Percentiles rank a stretch among this genome's conserved stretches.
Conservation (phyloP, 2,888 invertebrate genomes). For the Pegoplata infirma region DNA sequence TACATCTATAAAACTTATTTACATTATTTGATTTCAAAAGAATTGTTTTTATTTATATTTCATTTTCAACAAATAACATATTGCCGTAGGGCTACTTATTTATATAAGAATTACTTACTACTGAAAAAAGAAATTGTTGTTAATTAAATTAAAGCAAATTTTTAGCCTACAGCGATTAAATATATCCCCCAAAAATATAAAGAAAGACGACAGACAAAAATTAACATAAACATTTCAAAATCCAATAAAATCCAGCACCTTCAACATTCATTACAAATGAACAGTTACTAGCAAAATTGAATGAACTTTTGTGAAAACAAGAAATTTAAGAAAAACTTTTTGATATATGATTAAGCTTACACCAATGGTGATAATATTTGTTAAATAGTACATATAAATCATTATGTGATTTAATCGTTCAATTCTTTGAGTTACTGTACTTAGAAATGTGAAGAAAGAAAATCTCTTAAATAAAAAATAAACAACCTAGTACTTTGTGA, state of each 20-base stretch:
- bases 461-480: background rate
- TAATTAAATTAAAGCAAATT: constrained; percentile 38
- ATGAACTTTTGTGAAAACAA: too few species aligned
- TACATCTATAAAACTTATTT: background rate
- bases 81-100: background rate
- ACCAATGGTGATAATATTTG: too few species aligned
- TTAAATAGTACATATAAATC: too few species aligned
- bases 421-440: too few species aligned
- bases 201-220: constrained; percentile 8
- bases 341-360: too few species aligned
- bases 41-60: background rate
- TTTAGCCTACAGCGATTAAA: constrained; percentile 5
- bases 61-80: background rate
- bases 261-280: constrained; percentile 33
- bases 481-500: constrained; percentile 14
- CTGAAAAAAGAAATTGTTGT: constrained; percentile 6
- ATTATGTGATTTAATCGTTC: too few species aligned
- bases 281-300: background rate
- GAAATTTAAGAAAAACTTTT: too few species aligned
- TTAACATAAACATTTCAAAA: constrained; percentile 39
- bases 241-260: constrained; percentile 37
- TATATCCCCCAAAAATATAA: background rate
- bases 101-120: too few species aligned
- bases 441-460: too few species aligned
- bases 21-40: background rate